Evolutionary conservation across 2,888 invertebrate genomes (phyloP), one percentile per base, ranked within the genome.

Genomic region (Drosophila pseudotakahashii): DNA sequence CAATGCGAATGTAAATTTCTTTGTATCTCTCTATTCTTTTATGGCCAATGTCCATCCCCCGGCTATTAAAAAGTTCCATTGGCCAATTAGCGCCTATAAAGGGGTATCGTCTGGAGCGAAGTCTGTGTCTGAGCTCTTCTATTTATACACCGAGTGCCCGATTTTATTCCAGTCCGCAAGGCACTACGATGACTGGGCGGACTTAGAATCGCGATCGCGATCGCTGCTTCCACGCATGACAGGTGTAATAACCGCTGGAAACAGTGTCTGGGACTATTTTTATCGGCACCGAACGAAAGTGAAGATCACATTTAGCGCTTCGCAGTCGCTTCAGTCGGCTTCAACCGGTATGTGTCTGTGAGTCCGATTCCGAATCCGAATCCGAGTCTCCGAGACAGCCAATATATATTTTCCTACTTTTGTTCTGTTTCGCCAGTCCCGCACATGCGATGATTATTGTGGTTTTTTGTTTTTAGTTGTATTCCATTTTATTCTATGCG

Each of bases 351-450:
- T 59, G 37, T 47, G 53, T 16, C 26, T 26, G 44, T 13, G 5
- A n/a, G 5, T 26, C 45, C 26, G 26, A 26, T 26, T n/a, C n/a
- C n/a, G n/a, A n/a, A n/a, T n/a, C n/a, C n/a, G n/a, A n/a, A n/a
- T n/a, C n/a, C n/a, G 19, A 19, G 19, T 19, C 19, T 26, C 26
- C 54, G 73, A 83, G 73, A 83, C 62, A 67, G 39, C 58, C 70
- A 59, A 77, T 83, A 70, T 70, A 45, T 83, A 70, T 71, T 44
- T 34, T 79, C 73, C 64, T 79, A 71, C 71, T 77, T 81, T 73
- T 89, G 89, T 87, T 82, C 88, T 82, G 78, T 79, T 87, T 73
- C 71, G 73, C 80, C 70, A 79, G 75, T 75, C 84, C 73, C 83
- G 87, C 68, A 69, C 67, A 68, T 72, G 66, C 45, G 71, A 67